These are phyloP conservation scores for Noctua janthina DNA, from an alignment of 2,888 invertebrate genomes.

Conservation along the genomic window DNA sequence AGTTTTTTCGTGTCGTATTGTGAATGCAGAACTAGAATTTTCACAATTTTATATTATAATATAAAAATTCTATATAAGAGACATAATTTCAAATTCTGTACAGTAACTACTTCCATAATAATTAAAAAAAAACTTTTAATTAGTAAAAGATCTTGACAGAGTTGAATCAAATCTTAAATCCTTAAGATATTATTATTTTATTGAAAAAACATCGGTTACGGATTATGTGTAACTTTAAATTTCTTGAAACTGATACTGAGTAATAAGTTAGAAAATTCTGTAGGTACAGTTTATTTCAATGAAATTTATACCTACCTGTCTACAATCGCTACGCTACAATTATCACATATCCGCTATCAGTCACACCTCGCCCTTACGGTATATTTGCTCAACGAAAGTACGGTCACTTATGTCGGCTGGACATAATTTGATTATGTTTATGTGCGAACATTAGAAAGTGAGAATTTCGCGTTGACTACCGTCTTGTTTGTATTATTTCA, in stretches of 20 bases:
- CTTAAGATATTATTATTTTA: background rate
- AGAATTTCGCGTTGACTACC: constrained; percentile 68
- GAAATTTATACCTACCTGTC: background rate
- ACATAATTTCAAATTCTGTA: background rate
- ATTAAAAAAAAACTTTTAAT: too few species aligned
- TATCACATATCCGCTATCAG: constrained; percentile 42
- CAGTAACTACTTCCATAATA: too few species aligned
- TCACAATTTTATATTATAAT: too few species aligned
- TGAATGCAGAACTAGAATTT: background rate
- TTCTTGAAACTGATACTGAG: background rate
- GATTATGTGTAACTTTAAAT: background rate
- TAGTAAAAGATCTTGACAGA: too few species aligned
- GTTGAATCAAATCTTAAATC: too few species aligned
- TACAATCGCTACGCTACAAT: constrained; percentile 15
- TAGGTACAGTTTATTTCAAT: background rate
- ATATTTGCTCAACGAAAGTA: constrained; percentile 80
- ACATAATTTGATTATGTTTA: constrained; percentile 81
- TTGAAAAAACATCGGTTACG: background rate
- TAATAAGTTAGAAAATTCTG: background rate
- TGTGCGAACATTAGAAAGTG: constrained; percentile 79
- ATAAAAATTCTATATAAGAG: too few species aligned
- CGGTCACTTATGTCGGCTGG: constrained; percentile 68
- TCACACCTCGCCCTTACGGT: constrained; percentile 42
- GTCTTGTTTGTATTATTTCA: constrained; percentile 60
- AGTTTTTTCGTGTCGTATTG: too few species aligned